phyloP scores from a whole-genome alignment of 2,797 vertebrate genomes.

The Cossypha dichroa region DNA sequence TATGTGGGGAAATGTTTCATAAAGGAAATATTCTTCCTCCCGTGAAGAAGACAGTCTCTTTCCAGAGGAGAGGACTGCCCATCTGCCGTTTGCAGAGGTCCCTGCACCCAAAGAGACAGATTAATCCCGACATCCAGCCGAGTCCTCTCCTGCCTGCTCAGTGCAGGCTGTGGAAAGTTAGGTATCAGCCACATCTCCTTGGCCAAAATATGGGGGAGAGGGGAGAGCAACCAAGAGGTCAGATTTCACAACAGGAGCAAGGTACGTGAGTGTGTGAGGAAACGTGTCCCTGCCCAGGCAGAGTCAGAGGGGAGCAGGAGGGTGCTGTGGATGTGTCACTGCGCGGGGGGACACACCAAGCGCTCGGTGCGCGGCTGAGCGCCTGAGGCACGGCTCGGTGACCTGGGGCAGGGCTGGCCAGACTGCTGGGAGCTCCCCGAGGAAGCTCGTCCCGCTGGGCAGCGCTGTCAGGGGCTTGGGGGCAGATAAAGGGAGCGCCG shows the following conservation, averaged over 20 bases:
- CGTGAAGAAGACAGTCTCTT: neutral
- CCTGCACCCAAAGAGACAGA: neutral
- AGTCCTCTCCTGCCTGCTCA: neutral
- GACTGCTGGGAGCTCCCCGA: neutral
- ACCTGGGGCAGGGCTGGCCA: accelerated
- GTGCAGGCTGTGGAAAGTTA: neutral
- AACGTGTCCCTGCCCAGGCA: neutral
- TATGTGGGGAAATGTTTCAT: neutral
- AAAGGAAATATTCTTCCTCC: neutral
- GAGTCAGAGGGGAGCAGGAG: neutral
- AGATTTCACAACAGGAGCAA: constrained; percentile 11
- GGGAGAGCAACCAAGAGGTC: neutral
- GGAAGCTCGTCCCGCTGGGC: neutral
- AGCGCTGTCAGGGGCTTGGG: neutral
- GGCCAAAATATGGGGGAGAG: neutral
- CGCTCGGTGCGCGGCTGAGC: neutral
- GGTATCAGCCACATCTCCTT: neutral
- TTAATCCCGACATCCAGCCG: neutral
- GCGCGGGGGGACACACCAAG: neutral
- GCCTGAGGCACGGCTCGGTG: accelerated
- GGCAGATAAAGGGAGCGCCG: neutral
- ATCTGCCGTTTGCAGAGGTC: neutral
- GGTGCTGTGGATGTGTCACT: neutral
- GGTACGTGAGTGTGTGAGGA: neutral
- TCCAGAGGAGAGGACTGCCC: neutral